Conservation (phyloP, 2,797 vertebrate species). For the Ambastaia sidthimunki region DNA sequence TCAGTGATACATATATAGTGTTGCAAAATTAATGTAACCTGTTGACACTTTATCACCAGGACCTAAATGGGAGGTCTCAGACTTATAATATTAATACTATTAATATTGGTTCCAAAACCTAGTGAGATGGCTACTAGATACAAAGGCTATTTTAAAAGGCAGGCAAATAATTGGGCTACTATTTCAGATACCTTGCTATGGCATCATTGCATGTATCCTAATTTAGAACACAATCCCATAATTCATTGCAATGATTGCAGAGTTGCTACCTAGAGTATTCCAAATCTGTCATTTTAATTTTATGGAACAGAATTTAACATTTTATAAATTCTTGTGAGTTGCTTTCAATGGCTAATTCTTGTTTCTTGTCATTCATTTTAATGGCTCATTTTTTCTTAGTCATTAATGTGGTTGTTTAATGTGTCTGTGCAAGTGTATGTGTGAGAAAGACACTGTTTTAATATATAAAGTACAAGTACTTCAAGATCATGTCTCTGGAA, state of each 20-base stretch:
- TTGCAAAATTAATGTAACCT: slow-evolving; percentile 28
- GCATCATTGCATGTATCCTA: neutral
- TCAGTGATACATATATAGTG: slow-evolving; percentile 51
- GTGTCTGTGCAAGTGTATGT: slow-evolving; percentile 19
- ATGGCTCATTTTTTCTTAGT: neutral
- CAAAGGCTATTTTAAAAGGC: neutral
- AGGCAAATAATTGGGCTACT: neutral
- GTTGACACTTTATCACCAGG: slow-evolving; percentile 45
- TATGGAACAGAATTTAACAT: neutral
- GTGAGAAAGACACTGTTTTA: neutral
- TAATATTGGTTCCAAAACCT: neutral
- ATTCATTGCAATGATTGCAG: neutral
- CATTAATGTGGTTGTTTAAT: neutral
- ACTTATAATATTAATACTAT: no score
- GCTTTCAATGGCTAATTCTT: neutral
- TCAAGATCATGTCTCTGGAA: slow-evolving; percentile 33
- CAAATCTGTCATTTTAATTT: neutral
- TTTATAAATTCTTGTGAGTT: neutral
- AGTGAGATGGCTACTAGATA: neutral
- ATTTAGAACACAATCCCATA: neutral
- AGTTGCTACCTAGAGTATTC: no score
- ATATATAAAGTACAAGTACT: slow-evolving; percentile 4
- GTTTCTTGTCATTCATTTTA: slow-evolving; percentile 20
- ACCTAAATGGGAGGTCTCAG: slow-evolving; percentile 38
- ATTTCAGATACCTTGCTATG: neutral